Evolutionary conservation across 2,888 invertebrate species (phyloP).

Genomic region (Caenorhabditis sulstoni): DNA sequence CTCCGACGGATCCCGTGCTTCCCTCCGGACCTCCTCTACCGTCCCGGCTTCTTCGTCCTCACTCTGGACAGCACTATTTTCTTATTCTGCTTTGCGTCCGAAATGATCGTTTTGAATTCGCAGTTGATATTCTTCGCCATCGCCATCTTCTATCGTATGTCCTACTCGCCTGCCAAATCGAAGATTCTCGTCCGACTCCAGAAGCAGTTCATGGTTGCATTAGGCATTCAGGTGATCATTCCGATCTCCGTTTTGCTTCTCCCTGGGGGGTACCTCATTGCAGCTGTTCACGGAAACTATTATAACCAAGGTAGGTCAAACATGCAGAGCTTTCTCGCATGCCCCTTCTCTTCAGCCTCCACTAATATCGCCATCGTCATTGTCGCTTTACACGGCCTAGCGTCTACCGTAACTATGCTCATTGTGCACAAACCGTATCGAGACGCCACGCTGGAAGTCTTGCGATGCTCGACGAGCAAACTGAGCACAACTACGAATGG

Average conservation of each 20-base stretch:
- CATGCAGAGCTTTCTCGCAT: too few relatives aligned
- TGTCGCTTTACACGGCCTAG: too few relatives aligned
- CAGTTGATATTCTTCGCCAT: not conserved
- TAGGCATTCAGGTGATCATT: not conserved
- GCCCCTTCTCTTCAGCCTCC: too few relatives aligned
- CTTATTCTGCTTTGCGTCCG: not conserved
- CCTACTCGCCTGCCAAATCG: not conserved
- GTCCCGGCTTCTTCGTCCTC: conserved; percentile 21
- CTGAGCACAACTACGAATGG: too few relatives aligned
- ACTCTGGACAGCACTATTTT: conserved; percentile 16
- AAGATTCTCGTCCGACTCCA: not conserved
- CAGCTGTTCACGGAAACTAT: not conserved
- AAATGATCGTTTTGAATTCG: not conserved
- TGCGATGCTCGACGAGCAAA: not conserved
- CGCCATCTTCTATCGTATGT: not conserved
- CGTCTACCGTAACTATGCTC: conserved; percentile 11
- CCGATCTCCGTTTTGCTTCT: not conserved
- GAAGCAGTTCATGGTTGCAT: not conserved
- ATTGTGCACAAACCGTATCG: conserved; percentile 39
- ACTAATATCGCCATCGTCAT: too few relatives aligned
- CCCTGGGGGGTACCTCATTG: not conserved
- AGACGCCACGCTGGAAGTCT: too few relatives aligned
- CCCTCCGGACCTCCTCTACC: conserved; percentile 17
- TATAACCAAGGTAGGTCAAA: not conserved
- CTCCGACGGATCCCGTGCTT: conserved; percentile 16